phyloP scores from a whole-genome alignment of 2,113 vertebrate genomes.

The Chaetodon auriga region DNA sequence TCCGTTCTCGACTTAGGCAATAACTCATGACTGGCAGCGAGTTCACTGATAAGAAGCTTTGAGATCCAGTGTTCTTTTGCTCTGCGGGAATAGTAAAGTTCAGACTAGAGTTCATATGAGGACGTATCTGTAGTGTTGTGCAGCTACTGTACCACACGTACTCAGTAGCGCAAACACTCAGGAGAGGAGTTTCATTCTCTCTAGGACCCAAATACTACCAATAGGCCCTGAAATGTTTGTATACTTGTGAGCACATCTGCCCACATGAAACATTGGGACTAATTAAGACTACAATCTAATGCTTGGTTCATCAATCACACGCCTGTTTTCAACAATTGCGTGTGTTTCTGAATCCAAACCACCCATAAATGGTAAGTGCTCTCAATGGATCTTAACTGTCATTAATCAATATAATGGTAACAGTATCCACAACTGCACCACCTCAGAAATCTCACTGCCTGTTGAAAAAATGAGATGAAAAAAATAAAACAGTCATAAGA shows the following conservation, averaged over 20 bases:
- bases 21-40: conserved; percentile 35
- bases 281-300: neutral
- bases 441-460: neutral
- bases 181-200: conserved; percentile 3
- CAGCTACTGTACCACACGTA: neutral
- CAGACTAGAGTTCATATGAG: conserved; percentile 12
- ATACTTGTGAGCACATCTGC: neutral
- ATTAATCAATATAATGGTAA: neutral
- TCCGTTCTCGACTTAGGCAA: conserved; percentile 8
- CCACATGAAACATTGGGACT: neutral
- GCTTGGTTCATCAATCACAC: conserved; percentile 5
- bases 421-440: neutral
- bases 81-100: conserved; percentile 7
- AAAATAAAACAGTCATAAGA: neutral
- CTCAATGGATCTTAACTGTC: neutral
- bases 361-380: neutral
- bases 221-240: neutral
- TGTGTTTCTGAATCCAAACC: neutral
- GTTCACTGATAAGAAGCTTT: conserved; percentile 41
- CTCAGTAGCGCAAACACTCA: neutral
- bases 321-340: neutral
- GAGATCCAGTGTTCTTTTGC: conserved; percentile 16
- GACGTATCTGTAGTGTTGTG: neutral
- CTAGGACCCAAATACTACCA: neutral
- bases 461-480: neutral